Conservation (phyloP, 2,888 invertebrate genomes). For the Pollenia angustigena region DNA sequence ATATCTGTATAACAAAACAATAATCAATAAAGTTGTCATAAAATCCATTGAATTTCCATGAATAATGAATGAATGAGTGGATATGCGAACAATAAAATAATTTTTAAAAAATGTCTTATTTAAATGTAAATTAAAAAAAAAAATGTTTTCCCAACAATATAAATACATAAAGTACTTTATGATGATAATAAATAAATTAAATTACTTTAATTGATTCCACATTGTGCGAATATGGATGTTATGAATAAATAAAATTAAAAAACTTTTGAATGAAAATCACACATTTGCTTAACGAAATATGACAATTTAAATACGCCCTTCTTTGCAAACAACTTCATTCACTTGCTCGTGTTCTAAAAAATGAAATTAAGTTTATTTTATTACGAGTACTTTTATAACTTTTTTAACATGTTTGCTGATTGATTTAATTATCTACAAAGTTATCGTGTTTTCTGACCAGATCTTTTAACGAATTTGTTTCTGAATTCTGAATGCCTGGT, state of each 20-base stretch:
- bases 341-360: background rate
- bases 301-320: background rate
- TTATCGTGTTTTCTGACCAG: background rate
- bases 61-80: constrained; percentile 28
- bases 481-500: no score
- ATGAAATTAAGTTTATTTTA: background rate
- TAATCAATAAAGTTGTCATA: constrained; percentile 28
- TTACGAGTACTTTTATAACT: background rate
- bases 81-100: background rate
- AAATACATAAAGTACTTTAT: background rate
- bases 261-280: background rate
- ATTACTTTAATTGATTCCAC: constrained; percentile 3
- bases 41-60: constrained; percentile 34
- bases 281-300: background rate
- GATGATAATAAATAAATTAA: background rate
- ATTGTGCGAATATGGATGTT: background rate
- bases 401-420: background rate
- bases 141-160: constrained; percentile 5
- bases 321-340: background rate
- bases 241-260: no score
- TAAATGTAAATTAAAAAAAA: constrained; percentile 30
- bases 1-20: constrained; percentile 6
- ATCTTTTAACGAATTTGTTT: background rate
- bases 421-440: background rate
- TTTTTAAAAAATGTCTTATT: constrained; percentile 18